A percentile compares a stretch with the other conserved stretches of the same genome.
These are phyloP conservation scores for Cynocephalus volans DNA, from an alignment of 2,113 vertebrate species.

Conservation along the genomic window DNA sequence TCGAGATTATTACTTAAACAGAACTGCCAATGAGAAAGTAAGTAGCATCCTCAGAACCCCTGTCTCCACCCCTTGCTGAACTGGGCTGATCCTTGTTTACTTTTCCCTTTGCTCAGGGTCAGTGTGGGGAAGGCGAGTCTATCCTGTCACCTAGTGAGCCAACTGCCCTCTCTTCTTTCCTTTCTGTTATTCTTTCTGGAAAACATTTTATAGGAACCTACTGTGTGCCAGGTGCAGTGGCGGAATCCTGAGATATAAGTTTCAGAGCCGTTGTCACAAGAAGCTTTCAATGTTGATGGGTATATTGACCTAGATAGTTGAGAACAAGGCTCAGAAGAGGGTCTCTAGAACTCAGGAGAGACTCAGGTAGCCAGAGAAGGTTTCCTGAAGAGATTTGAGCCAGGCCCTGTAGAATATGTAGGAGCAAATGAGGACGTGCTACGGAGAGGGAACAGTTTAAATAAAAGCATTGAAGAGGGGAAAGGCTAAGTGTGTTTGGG, in stretches of 20 bases:
- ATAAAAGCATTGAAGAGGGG: background rate
- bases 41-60: conserved; percentile 71
- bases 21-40: conserved; percentile 97
- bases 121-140: background rate
- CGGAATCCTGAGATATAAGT: background rate
- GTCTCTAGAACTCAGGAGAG: background rate
- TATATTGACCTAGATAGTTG: background rate
- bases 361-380: background rate
- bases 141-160: background rate
- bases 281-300: background rate
- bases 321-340: background rate
- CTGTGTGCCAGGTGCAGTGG: background rate
- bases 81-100: background rate
- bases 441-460: background rate
- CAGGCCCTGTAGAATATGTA: background rate
- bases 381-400: conserved; percentile 30
- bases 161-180: background rate
- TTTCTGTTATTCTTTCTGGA: background rate
- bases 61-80: background rate
- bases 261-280: background rate
- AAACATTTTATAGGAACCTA: background rate
- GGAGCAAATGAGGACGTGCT: background rate
- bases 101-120: conserved; percentile 14
- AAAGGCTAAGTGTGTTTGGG: background rate
- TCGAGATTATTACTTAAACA: conserved; percentile 98